phyloP scores from a whole-genome alignment of 2,113 vertebrate species.

The Microcebus murinus region DNA sequence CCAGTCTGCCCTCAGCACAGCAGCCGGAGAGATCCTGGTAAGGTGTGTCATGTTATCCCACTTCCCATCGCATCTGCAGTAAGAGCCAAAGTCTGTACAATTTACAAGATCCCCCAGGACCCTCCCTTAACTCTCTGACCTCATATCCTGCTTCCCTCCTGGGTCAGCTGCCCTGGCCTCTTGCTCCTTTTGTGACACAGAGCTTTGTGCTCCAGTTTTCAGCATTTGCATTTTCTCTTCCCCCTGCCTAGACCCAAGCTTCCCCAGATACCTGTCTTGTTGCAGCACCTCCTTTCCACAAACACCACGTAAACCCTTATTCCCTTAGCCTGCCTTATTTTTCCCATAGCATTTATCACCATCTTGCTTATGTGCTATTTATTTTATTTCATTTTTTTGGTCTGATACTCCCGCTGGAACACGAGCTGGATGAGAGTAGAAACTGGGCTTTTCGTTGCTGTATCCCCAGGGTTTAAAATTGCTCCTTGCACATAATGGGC shows the following conservation, averaged over 20 bases:
- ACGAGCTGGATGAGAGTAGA: background rate
- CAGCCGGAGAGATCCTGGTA: background rate
- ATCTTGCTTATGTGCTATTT: background rate
- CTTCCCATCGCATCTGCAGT: background rate
- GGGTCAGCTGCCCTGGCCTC: background rate
- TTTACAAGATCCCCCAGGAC: background rate
- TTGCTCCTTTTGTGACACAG: background rate
- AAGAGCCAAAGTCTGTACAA: background rate
- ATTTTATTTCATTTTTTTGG: too few relatives aligned
- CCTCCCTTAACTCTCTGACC: background rate
- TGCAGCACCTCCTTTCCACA: background rate
- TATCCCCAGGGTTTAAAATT: background rate
- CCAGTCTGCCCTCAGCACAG: background rate
- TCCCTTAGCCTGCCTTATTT: background rate
- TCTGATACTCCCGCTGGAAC: background rate
- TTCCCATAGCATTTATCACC: background rate
- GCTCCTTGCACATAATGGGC: background rate
- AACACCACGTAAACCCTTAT: background rate
- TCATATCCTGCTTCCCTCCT: background rate
- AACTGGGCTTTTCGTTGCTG: background rate
- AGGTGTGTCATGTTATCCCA: background rate
- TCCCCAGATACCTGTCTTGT: background rate
- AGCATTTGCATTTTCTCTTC: background rate
- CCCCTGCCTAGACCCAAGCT: background rate
- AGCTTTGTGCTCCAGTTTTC: background rate